Evolutionary conservation across 2,797 vertebrate genomes (phyloP), one percentile per base, ranked within the genome.

Genomic region (Falco peregrinus): DNA sequence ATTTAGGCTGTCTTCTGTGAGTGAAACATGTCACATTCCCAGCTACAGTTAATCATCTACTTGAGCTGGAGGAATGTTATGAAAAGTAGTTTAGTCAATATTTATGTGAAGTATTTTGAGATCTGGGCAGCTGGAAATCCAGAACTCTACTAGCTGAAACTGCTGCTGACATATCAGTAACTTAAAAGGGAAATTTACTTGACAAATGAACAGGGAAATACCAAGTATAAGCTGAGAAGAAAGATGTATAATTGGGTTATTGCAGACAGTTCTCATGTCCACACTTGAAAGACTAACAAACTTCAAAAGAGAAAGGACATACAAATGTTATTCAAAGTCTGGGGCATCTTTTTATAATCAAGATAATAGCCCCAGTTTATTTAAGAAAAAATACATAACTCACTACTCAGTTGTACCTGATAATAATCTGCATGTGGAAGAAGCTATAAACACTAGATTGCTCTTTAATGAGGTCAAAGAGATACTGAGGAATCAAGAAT

Each of bases 131-230:
- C 50, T 81, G 67, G 54, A 93, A 88, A 88, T 81, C 12, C 29
- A 56, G 73, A 81, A 63, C 39, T 81, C 25, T 71, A 47, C 22
- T 65, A 90, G 28, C 26, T 93, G 53, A 86, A 93, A 91, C 79
- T 88, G 57, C 37, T 92, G 59, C 35, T 95, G 50, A 94, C 31
- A 25, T 81, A 85, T 68, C 64, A 86, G 35, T 48, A 78, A 90
- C 73, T 88, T 79, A 86, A 91, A 93, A 89, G 16, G 10, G 28
- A 68, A 78, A 28, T 16, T 60, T 35, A 79, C 68, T 28, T 91
- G 63, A 84, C 87, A 83, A 86, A 94, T 86, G 88, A 86, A 65
- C 29, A 84, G 8, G 57, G 57, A 95, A 92, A 89, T 54, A 41
- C 13, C 65, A 91, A 69, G 13, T 15, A 65, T 19, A 78, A 87